phyloP scores from a whole-genome alignment of 2,113 vertebrate genomes.

The Myocastor coypus region DNA sequence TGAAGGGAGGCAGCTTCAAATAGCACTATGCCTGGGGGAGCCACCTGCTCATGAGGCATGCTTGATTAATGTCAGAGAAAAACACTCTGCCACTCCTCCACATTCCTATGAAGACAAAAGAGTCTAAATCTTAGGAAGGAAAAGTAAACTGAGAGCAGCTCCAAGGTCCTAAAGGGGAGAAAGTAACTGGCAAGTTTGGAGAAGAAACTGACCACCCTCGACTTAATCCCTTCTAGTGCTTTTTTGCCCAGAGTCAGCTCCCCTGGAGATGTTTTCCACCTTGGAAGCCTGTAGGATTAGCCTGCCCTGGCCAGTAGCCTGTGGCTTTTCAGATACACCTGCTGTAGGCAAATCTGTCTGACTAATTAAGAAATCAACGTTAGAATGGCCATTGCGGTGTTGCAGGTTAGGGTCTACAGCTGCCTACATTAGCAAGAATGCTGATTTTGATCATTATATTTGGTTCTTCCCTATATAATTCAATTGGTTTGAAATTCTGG shows the following conservation, averaged over 20 bases:
- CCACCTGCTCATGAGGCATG: background rate
- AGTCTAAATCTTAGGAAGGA: background rate
- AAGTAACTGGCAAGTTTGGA: background rate
- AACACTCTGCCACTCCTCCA: background rate
- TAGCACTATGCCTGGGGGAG: background rate
- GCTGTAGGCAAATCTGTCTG: background rate
- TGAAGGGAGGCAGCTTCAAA: background rate
- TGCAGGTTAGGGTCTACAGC: background rate
- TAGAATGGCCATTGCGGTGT: background rate
- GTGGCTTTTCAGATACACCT: background rate
- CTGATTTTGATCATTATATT: background rate
- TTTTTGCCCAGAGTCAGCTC: background rate
- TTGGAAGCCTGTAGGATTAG: too few relatives aligned
- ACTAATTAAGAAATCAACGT: background rate
- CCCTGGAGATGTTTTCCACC: background rate
- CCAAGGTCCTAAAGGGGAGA: background rate
- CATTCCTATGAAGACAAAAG: background rate
- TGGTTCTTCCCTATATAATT: background rate
- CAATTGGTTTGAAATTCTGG: background rate
- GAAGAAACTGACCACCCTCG: background rate
- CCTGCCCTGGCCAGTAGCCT: background rate
- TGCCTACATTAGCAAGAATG: background rate
- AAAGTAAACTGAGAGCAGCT: background rate
- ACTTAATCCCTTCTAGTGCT: background rate
- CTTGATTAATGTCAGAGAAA: background rate